Evolutionary conservation across 2,113 vertebrate species (phyloP).

Genomic region (Heteronetta atricapilla): DNA sequence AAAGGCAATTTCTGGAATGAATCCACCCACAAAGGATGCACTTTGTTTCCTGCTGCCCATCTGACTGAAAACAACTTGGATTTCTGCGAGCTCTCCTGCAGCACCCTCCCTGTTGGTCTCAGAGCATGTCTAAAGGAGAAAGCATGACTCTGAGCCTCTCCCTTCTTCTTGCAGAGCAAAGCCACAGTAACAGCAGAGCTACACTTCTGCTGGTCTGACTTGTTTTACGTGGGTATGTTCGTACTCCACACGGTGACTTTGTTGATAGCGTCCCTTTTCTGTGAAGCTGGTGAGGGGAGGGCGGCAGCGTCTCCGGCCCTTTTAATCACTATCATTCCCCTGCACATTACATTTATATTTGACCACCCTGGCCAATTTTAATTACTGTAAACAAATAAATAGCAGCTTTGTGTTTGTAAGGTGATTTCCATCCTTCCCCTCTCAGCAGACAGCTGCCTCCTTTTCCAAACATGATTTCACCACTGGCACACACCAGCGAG

Average conservation of each 20-base stretch:
- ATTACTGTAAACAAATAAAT: neutral
- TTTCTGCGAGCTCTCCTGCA: neutral
- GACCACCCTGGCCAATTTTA: neutral
- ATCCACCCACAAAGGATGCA: neutral
- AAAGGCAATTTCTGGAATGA: neutral
- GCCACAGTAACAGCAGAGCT: neutral
- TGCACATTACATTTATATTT: neutral
- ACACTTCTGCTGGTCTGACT: neutral
- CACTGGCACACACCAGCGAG: neutral
- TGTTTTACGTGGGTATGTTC: neutral
- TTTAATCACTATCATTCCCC: neutral
- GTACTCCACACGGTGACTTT: neutral
- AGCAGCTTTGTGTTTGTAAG: neutral
- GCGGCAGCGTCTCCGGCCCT: neutral
- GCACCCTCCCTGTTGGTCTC: neutral
- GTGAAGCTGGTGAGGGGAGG: neutral
- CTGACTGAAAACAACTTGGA: neutral
- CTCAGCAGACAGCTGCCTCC: neutral
- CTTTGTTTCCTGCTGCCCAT: neutral
- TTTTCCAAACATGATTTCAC: neutral
- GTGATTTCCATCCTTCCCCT: neutral
- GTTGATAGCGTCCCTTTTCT: neutral
- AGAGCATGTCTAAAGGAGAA: neutral
- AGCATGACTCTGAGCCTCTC: neutral
- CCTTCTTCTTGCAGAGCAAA: neutral